Conservation (phyloP, 2,888 invertebrate genomes). For the Zygaena filipendulae region DNA sequence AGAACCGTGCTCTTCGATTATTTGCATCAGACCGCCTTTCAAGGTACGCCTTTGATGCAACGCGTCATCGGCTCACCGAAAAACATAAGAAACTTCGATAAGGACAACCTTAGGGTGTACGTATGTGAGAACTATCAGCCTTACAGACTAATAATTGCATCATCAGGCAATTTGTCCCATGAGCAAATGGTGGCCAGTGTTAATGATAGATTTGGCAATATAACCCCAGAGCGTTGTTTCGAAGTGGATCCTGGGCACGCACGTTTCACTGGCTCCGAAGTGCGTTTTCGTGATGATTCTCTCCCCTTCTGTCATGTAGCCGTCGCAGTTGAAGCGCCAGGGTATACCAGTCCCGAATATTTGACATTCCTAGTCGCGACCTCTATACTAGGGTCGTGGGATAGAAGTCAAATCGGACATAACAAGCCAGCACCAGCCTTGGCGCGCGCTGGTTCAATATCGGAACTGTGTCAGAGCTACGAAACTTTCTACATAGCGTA, state of each 20-base stretch:
- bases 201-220: conserved; percentile 59
- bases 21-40: conserved; percentile 56
- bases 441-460: conserved; percentile 30
- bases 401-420: conserved; percentile 31
- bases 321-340: conserved; percentile 54
- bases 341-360: conserved; percentile 34
- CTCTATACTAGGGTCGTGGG: conserved; percentile 46
- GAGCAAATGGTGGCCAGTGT: conserved; percentile 69
- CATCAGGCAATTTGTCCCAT: conserved; percentile 77
- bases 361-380: conserved; percentile 35
- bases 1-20: conserved; percentile 48
- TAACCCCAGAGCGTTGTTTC: conserved; percentile 14
- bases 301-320: conserved; percentile 48
- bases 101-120: conserved; percentile 23
- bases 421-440: conserved; percentile 28
- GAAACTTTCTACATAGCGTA: conserved; percentile 53
- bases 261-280: conserved; percentile 27
- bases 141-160: conserved; percentile 75
- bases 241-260: conserved; percentile 19
- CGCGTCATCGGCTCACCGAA: conserved; percentile 72
- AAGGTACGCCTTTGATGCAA: conserved; percentile 47
- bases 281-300: conserved; percentile 43
- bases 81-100: conserved; percentile 70
- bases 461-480: conserved; percentile 37
- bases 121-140: conserved; percentile 33